Base-by-base conservation (phyloP, 2,888 invertebrate species). In the Diachrysia chrysitis region DNA sequence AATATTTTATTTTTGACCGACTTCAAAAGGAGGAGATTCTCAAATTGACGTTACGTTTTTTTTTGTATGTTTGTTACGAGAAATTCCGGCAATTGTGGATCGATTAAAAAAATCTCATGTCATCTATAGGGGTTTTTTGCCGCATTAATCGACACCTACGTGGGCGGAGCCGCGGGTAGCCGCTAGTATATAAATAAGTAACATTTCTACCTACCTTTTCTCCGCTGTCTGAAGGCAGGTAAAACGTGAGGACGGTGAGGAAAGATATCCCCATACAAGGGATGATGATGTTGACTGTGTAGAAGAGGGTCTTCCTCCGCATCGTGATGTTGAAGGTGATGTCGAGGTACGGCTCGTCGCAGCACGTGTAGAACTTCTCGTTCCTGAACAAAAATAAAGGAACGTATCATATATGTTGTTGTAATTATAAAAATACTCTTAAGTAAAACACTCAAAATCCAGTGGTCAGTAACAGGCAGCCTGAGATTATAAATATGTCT, bases 251-350 rank as follows among this genome's bases (percentile, higher is more conserved):
- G 87, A 99, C 98, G 83, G 99, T 99, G 90, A 99, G 97, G 95
- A 99, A 99, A 83, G 99, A 99, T 93, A 99, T 99, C 81, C 98
- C 98, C 97, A 99, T 98, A 93, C 99, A 99, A 76, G 99, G 99
- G 90, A 99, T 98, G 94, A 99, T 99, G 89, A 99, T 97, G 96
- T 99, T 99, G 85, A 99, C 98, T 54, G 99, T 99, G 96, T 99
- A 99, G 96, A 99, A 99, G 83, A 99, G 96, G 63, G 99, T 99
- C 96, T 99, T 99, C 84, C 99, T 96, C 85, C 99, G 96, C 98
- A 99, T 98, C 79, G 99, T 99, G 89, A 99, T 99, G 96, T 99
- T 99, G 96, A 99, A 99, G 74, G 99, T 99, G 92, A 99, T 96
- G 93, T 98, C 99, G 93, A 98, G 96, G 94, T 98, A 99, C 71